Conservation (phyloP, 2,113 vertebrate genomes). For the Ibidorhyncha struthersii region DNA sequence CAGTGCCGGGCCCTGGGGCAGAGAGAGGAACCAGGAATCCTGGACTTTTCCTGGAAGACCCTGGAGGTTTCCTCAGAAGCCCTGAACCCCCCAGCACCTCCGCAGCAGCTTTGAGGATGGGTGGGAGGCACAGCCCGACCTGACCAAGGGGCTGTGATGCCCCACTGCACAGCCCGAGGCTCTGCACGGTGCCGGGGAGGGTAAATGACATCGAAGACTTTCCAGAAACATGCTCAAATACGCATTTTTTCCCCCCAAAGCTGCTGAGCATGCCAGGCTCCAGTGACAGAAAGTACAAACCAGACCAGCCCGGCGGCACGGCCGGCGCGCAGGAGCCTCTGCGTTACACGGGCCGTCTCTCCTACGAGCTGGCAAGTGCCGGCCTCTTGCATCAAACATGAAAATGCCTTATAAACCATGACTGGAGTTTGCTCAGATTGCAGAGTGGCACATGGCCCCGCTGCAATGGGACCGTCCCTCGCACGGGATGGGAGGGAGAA, state of each 20-base stretch:
- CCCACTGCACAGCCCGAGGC: neutral
- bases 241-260: neutral
- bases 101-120: no score
- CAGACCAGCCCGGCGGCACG: neutral
- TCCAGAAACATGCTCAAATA: neutral
- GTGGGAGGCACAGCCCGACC: neutral
- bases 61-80: neutral
- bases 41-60: neutral
- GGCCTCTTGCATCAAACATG: neutral
- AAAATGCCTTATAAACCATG: neutral
- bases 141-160: neutral
- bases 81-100: fast-evolving
- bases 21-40: neutral
- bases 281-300: neutral
- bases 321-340: neutral
- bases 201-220: neutral
- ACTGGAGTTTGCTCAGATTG: no score
- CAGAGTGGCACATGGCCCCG: no score
- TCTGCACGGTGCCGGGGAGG: neutral
- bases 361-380: neutral
- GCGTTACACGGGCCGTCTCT: no score
- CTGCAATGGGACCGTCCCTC: no score
- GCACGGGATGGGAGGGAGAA: neutral
- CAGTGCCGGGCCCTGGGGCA: neutral
- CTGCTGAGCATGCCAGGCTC: neutral